Base-by-base conservation (phyloP, 2,888 invertebrate genomes). In the Chamaedrilus cognettii region DNA sequence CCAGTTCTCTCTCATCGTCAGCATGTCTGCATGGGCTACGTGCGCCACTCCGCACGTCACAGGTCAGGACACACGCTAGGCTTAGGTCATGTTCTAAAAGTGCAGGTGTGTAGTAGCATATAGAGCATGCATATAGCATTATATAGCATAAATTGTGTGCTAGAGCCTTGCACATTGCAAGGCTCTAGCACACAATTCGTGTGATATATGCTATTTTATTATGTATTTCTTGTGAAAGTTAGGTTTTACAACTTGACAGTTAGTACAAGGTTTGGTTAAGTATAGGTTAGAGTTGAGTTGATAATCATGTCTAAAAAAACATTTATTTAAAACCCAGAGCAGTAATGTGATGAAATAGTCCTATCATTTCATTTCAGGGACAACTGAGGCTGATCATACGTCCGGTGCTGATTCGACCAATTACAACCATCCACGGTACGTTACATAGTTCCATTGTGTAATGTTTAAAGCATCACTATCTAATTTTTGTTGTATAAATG, bases 21-120 rank as follows among this genome's bases (percentile, higher is more conserved):
- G 92, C 72, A 87, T 95, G 77, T 91, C 91, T 5, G 92, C 94
- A 78, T 95, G 95, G 95, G 93, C 93, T 31, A 68, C 68, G n/a
- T 70, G 70, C 60, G 70, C 67, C 19, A 65, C 34, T 26, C 59
- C 4, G 30, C 69, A 61, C 32, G 57, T 57, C 1, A 30, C 49
- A 60, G 67, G 64, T 64, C 28, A 52, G 28, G 11, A 19, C 19
- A 15, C 19, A 42, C 19, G 42, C 11, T 42, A 42, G 42, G 42
- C 19, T 42, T 15, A 42, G 42, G 42, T 42, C 19, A 42, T 42
- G 19, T 42, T 42, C n/a, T n/a, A n/a, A n/a, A n/a, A n/a, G n/a
- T n/a, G n/a, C n/a, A n/a, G n/a, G n/a, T n/a, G n/a, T n/a, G n/a
- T n/a, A n/a, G n/a, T n/a, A n/a, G n/a, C n/a, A n/a, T n/a, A n/a